Conservation (phyloP, 2,888 invertebrate species). For the Drosophila barbarae region DNA sequence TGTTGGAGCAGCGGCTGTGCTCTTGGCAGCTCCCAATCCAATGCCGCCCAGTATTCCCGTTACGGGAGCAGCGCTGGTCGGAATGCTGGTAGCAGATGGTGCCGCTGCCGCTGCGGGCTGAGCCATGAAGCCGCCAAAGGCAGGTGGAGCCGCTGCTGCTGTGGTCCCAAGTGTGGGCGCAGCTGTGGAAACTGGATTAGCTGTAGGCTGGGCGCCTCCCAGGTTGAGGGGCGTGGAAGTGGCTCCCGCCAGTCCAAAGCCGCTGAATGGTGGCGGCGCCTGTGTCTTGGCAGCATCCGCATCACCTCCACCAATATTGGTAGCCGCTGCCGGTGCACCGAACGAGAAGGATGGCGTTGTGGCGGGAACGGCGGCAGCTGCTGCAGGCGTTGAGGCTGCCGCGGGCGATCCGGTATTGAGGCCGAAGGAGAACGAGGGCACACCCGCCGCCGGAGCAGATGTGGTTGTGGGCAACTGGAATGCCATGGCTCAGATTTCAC, state of each 20-base stretch:
- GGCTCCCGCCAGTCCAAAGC: slow-evolving; percentile 49
- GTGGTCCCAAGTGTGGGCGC: slow-evolving; percentile 35
- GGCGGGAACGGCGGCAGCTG: slow-evolving; percentile 48
- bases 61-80: slow-evolving; percentile 30
- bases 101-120: slow-evolving; percentile 41
- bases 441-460: slow-evolving; percentile 31
- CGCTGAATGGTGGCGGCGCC: slow-evolving; percentile 57
- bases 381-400: slow-evolving; percentile 39
- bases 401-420: slow-evolving; percentile 48
- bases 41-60: slow-evolving; percentile 46
- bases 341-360: slow-evolving; percentile 58
- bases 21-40: slow-evolving; percentile 36
- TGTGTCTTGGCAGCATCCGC: slow-evolving; percentile 53
- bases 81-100: slow-evolving; percentile 29
- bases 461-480: slow-evolving; percentile 72
- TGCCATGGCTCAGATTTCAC: slow-evolving; percentile 44
- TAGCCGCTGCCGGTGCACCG: slow-evolving; percentile 26
- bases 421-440: slow-evolving; percentile 58
- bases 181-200: slow-evolving; percentile 25
- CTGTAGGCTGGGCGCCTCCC: slow-evolving; percentile 31
- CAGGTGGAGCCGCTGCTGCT: slow-evolving; percentile 30
- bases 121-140: slow-evolving; percentile 54
- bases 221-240: slow-evolving; percentile 23
- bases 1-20: slow-evolving; percentile 26
- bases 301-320: slow-evolving; percentile 68